Evolutionary conservation across 92 coral and sea anemone species (phyloP), one percentile per base, ranked within the genome.

Genomic region (Heliopora coerulea): DNA sequence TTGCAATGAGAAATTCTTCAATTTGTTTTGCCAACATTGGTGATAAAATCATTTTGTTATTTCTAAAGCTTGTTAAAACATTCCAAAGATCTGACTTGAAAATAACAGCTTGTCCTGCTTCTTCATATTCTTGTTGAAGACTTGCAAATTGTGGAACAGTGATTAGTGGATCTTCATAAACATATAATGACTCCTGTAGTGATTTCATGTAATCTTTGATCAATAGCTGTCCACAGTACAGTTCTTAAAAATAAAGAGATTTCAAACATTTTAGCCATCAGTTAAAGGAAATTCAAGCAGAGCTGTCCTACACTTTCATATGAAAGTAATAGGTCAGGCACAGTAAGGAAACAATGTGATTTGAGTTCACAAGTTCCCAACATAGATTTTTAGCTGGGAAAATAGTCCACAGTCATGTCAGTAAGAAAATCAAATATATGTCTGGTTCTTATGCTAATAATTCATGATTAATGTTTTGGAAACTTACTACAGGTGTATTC

Each of bases 141-240:
- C 61, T 83, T 29, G 49, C 80, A 83, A 95, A 66, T 35, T 95
- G 91, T 14, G 83, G 79, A 5, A 78, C 77, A 63, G 89, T 80
- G 18, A 65, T 20, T 20, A 73, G 84, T 58, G 81, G 76, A 72
- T 72, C 85, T 3, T 93, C 96, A 20, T 85, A 80, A 21, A 72
- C 81, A 56, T 85, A 74, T 28, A 77, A 80, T 9, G 62, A 40
- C 2, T 67, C 75, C 57, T 83, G 84, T 13, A 83, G 37, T 30
- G 78, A 68, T 54, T 32, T 81, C 34, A 75, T 63, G 35, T 87
- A 86, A 3, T 87, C 83, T 32, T 81, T 67, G 37, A 95, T 79
- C 37, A 86, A 77, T 28, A 83, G 78, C 54, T 83, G 80, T 15
- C 89, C 79, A 54, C 83, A 80, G 34, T 76, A 88, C 42, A 95